phyloP scores from a whole-genome alignment of 2,797 vertebrate species.

The Mus minutoides region DNA sequence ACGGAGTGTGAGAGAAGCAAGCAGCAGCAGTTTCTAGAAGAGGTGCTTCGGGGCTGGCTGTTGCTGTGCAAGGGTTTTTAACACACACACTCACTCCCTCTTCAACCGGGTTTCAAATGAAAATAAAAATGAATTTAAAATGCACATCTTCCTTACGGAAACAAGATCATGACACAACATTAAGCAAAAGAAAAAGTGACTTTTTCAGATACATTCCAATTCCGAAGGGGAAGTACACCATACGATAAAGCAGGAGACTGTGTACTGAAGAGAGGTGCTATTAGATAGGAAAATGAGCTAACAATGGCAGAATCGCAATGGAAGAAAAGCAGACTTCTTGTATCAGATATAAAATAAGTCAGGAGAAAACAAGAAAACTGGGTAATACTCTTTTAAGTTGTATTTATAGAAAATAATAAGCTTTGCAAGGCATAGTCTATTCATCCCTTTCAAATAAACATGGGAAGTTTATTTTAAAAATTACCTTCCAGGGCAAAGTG shows the following conservation, averaged over 20 bases:
- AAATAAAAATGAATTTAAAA: background rate
- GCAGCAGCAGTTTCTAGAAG: background rate
- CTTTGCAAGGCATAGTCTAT: background rate
- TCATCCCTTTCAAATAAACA: constrained; percentile 13
- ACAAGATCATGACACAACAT: background rate
- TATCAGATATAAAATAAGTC: background rate
- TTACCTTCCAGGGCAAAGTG: background rate
- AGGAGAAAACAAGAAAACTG: background rate
- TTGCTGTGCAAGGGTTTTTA: background rate
- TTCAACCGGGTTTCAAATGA: constrained; percentile 23
- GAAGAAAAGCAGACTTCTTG: background rate
- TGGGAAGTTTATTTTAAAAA: constrained; percentile 1
- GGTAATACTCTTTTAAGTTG: background rate
- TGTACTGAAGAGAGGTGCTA: background rate
- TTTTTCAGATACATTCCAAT: background rate
- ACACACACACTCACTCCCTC: fast-evolving
- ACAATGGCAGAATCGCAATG: constrained; percentile 23
- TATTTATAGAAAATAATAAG: constrained; percentile 52
- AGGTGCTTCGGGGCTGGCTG: too few species aligned
- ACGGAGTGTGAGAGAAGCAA: background rate
- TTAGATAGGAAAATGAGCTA: background rate
- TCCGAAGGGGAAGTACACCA: background rate
- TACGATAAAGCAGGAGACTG: background rate
- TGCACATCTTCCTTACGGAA: background rate
- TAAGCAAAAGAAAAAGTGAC: background rate